Conservation (phyloP, 2,888 invertebrate species). For the Octodonta nipae region DNA sequence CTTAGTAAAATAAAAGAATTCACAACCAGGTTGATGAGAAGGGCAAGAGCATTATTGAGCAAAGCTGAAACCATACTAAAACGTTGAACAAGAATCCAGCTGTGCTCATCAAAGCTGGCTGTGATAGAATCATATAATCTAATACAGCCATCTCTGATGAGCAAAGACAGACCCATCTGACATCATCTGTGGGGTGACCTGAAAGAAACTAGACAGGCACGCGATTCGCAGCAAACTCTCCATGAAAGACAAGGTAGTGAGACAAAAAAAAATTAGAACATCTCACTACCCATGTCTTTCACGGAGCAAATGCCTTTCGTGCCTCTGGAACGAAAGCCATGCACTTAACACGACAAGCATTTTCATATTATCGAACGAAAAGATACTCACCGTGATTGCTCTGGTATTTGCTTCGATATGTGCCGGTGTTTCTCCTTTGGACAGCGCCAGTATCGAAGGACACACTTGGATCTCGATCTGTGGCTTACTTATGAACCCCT, state of each 20-base stretch:
- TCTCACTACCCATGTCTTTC: conserved; percentile 99
- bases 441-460: conserved; percentile 46
- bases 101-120: conserved; percentile 93
- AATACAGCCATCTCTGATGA: conserved; percentile 53
- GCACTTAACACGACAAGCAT: too few species aligned
- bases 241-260: conserved; percentile 99
- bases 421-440: conserved; percentile 36
- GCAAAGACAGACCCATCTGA: conserved; percentile 25
- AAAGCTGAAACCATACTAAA: neutral
- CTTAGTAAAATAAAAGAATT: conserved; percentile 53
- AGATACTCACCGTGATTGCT: conserved; percentile 44
- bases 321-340: too few species aligned
- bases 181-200: conserved; percentile 1
- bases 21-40: conserved; percentile 81
- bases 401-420: conserved; percentile 39
- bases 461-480: conserved; percentile 52
- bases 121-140: conserved; percentile 66
- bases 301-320: conserved; percentile 43
- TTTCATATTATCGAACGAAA: too few species aligned
- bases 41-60: conserved; percentile 34
- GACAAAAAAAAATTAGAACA: conserved; percentile 56
- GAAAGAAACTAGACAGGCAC: conserved; percentile 3
- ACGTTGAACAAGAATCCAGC: conserved; percentile 34
- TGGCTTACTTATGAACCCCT: conserved; percentile 44
- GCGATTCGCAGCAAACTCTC: conserved; percentile 41